phyloP scores from a whole-genome alignment of 2,113 vertebrate species.

The Sylvia atricapilla region DNA sequence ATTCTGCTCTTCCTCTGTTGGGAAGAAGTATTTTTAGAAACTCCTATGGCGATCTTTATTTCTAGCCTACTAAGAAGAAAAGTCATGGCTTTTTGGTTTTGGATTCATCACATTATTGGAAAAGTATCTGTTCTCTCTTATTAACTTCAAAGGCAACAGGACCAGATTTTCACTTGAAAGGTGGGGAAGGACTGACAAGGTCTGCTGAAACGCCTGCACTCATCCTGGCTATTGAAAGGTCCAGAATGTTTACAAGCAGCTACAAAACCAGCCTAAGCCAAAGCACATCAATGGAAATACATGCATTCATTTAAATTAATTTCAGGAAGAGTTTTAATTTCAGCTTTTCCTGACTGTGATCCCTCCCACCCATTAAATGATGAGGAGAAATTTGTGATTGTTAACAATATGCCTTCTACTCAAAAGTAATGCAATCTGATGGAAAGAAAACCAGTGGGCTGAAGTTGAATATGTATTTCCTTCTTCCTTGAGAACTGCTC shows the following conservation, averaged over 20 bases:
- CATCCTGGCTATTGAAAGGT: fast-evolving
- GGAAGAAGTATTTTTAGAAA: not conserved
- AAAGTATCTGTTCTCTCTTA: not conserved
- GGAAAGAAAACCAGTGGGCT: not conserved
- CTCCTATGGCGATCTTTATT: not conserved
- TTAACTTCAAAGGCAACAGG: not conserved
- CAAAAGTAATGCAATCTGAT: not conserved
- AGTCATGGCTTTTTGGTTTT: not conserved
- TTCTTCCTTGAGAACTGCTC: not conserved
- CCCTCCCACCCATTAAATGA: not conserved
- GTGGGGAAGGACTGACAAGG: not conserved
- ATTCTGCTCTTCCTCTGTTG: not conserved
- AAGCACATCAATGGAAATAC: not conserved
- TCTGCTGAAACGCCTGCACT: not conserved
- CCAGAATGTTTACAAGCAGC: not conserved
- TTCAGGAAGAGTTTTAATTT: not conserved
- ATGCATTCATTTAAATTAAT: not conserved
- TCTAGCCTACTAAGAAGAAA: not conserved
- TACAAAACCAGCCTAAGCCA: not conserved
- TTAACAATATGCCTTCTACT: not conserved
- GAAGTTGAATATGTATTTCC: not conserved
- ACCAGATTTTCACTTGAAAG: not conserved
- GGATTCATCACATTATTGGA: not conserved
- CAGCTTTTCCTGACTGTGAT: not conserved
- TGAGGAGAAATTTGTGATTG: not conserved